phyloP scores from a whole-genome alignment of 2,888 invertebrate genomes.

The Entomobrya multifasciata region DNA sequence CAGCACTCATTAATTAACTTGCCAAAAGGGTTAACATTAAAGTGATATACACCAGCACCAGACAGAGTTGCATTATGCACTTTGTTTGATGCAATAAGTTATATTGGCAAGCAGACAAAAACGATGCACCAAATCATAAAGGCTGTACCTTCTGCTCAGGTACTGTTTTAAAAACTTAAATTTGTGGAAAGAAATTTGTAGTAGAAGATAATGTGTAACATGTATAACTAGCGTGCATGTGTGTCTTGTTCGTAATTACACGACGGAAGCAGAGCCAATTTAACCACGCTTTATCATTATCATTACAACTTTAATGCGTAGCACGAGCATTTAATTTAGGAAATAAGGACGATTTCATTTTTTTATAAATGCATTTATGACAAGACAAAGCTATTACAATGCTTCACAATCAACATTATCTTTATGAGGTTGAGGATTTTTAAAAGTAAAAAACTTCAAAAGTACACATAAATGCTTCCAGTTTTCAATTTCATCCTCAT shows the following conservation, averaged over 20 bases:
- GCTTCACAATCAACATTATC: neutral
- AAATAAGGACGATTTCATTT: slow-evolving; percentile 5
- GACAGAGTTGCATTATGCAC: too few species aligned
- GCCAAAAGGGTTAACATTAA: neutral
- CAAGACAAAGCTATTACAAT: neutral
- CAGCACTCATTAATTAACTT: neutral
- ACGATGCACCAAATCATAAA: too few species aligned
- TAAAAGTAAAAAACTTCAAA: neutral
- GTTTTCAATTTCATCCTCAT: too few species aligned
- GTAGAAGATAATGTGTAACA: neutral
- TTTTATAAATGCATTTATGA: neutral
- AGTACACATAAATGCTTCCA: too few species aligned
- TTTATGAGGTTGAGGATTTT: neutral
- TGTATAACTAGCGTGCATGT: too few species aligned
- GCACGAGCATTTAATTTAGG: slow-evolving; percentile 32
- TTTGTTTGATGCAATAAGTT: neutral
- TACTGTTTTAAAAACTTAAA: too few species aligned
- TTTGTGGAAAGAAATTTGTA: neutral
- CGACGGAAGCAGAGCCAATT: slow-evolving; percentile 26
- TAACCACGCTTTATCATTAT: neutral
- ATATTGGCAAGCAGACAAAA: too few species aligned
- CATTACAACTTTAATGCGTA: neutral
- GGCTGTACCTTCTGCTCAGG: too few species aligned
- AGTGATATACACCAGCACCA: too few species aligned
- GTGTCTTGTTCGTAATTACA: neutral